Evolutionary conservation across 1,140 invertebrate species (phyloP), one percentile per base, ranked within the genome.

Genomic region (Colletes gigas): DNA sequence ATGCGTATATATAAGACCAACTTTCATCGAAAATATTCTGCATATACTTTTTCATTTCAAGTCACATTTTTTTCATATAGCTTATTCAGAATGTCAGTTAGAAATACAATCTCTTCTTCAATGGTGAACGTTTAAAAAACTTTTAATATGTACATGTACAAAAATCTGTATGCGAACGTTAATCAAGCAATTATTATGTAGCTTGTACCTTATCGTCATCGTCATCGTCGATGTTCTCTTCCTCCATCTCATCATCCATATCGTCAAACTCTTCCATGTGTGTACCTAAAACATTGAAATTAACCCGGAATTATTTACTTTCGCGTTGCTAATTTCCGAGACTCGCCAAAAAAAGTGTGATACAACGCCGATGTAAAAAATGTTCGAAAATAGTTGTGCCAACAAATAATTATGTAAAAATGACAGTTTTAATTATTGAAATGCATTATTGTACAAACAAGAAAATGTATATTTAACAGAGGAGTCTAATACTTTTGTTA

Each of bases 231-330:
- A 96, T 92, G 90, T 96, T 96, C 87, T 97, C 96, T 82, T 97
- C 96, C 81, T 96, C 96, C 94, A 96, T 96, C 82, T 96, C 96
- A 75, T 96, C 96, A 92, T 96, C 96, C 89, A 96, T 95, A 83
- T 96, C 95, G 88, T 97, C 96, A 91, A 96, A 96, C 89, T 96
- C 96, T 82, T 96, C 96, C 65, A 96, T 95, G 17, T 96, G 93
- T n/a, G 95, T 95, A 77, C 93, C 93, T 92, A 84, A 77, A 84
- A 86, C 78, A 72, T 84, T 15, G 47, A 30, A 50, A 30, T 41
- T 54, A 62, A 63, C 39, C n/a, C 0, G 7, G 55, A 30, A 73
- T 50, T n/a, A 39, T 14, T 65, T 65, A 55, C 10, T 44, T 30
- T 30, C 15, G 44, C 0, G 0, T 14, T 9, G 3, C 14, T 15